Evolutionary conservation across 1,140 invertebrate species (phyloP).

Genomic region (Venturia canescens): DNA sequence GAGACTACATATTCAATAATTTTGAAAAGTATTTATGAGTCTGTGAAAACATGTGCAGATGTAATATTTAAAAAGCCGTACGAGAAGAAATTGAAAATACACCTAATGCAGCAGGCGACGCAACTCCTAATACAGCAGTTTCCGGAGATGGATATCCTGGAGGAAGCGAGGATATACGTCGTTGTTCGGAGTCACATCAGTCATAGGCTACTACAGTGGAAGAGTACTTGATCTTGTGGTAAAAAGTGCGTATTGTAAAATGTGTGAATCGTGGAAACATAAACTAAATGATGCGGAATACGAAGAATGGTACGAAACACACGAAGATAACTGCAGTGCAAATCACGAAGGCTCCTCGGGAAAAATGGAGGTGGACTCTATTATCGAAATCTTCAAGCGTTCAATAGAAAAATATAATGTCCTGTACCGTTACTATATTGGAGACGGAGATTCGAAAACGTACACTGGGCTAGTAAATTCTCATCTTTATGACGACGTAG

Average conservation of each 20-base stretch:
- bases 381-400: slow-evolving; percentile 54
- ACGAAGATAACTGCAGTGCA: slow-evolving; percentile 26
- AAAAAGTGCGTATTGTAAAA: slow-evolving; percentile 32
- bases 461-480: slow-evolving; percentile 48
- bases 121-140: slow-evolving; percentile 37
- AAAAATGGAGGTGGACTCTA: slow-evolving; percentile 57
- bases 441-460: slow-evolving; percentile 48
- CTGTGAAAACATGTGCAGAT: slow-evolving; percentile 26
- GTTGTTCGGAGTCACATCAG: slow-evolving; percentile 53
- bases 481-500: slow-evolving; percentile 51
- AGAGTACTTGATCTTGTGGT: slow-evolving; percentile 55
- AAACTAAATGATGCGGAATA: slow-evolving; percentile 41
- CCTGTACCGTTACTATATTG: slow-evolving; percentile 51
- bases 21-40: slow-evolving; percentile 31
- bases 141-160: slow-evolving; percentile 55
- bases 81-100: slow-evolving; percentile 35
- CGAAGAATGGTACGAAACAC: slow-evolving; percentile 47
- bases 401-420: slow-evolving; percentile 47
- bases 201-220: slow-evolving; percentile 56
- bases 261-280: slow-evolving; percentile 36
- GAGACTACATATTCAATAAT: slow-evolving; percentile 29
- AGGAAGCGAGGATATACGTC: slow-evolving; percentile 57
- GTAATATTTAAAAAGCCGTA: slow-evolving; percentile 43
- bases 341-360: slow-evolving; percentile 54
- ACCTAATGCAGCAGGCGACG: slow-evolving; percentile 8